phyloP scores from a whole-genome alignment of 2,113 vertebrate genomes.

The Damaliscus lunatus region DNA sequence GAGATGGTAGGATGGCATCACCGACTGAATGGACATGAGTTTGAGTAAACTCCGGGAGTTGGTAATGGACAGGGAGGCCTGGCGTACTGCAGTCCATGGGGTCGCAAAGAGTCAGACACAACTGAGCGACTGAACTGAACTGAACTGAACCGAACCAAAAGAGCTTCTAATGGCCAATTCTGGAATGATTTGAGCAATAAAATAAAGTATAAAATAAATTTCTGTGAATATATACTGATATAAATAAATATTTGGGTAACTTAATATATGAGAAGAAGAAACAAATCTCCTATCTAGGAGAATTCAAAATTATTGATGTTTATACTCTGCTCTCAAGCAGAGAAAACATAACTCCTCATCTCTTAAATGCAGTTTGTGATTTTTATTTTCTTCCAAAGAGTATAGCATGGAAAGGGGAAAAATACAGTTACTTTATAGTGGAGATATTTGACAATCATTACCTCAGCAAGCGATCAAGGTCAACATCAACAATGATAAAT shows the following conservation, averaged over 20 bases:
- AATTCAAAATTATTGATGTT: background rate
- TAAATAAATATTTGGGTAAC: background rate
- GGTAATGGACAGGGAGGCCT: background rate
- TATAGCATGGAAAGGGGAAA: background rate
- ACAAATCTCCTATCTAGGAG: background rate
- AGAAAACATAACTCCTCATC: background rate
- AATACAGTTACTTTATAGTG: background rate
- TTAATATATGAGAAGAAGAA: background rate
- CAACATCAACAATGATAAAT: background rate
- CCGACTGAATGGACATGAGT: background rate
- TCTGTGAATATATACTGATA: background rate
- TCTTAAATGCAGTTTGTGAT: background rate
- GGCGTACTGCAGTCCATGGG: background rate
- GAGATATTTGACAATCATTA: background rate
- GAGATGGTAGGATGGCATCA: background rate
- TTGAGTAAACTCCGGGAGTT: background rate
- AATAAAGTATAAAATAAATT: background rate
- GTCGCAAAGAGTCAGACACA: background rate
- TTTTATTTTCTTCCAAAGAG: background rate
- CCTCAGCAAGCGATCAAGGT: background rate
- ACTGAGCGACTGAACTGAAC: background rate
- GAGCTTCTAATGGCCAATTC: background rate
- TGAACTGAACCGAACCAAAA: background rate
- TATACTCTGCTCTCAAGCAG: background rate
- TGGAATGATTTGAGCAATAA: background rate